A percentile compares a stretch with the other conserved stretches of the same genome.
Conservation (phyloP, 2,888 invertebrate species). For the Orthosia gothica region DNA sequence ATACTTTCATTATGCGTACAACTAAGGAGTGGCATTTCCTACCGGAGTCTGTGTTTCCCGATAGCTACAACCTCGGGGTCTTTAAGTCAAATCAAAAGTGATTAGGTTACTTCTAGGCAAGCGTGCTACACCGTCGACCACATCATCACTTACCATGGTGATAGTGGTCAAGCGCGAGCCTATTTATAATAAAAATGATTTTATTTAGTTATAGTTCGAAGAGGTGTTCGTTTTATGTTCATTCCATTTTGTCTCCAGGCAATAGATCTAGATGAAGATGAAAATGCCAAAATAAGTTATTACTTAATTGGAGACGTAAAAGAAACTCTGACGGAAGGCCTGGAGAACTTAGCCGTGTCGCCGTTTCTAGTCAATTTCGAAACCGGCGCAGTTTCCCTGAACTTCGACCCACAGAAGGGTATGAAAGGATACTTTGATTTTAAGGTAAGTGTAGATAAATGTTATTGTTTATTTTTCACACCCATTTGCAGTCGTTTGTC, state of each 20-base stretch:
- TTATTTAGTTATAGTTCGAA: neutral
- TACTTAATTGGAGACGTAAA: constrained; percentile 95
- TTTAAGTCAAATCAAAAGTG: no score
- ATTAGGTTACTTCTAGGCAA: no score
- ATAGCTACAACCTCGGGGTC: no score
- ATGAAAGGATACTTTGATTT: constrained; percentile 99
- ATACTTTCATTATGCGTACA: no score
- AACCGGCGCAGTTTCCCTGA: constrained; percentile 96
- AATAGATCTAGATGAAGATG: constrained; percentile 94
- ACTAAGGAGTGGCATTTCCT: no score
- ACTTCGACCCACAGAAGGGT: constrained; percentile 98
- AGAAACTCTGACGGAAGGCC: constrained; percentile 96
- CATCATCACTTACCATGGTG: no score
- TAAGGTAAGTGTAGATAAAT: constrained; percentile 92
- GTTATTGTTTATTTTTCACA: neutral
- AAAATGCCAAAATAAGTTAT: constrained; percentile 95
- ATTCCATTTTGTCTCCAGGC: constrained; percentile 88
- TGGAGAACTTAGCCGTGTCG: constrained; percentile 95
- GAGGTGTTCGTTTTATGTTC: neutral
- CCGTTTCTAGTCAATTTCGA: constrained; percentile 96
- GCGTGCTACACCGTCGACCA: no score
- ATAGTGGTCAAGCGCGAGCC: no score
- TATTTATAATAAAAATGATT: neutral
- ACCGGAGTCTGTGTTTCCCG: no score
- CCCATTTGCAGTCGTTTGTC: neutral